Evolutionary conservation across 2,888 invertebrate genomes (phyloP), one percentile per base, ranked within the genome.

Genomic region (Nomada lathburiana): DNA sequence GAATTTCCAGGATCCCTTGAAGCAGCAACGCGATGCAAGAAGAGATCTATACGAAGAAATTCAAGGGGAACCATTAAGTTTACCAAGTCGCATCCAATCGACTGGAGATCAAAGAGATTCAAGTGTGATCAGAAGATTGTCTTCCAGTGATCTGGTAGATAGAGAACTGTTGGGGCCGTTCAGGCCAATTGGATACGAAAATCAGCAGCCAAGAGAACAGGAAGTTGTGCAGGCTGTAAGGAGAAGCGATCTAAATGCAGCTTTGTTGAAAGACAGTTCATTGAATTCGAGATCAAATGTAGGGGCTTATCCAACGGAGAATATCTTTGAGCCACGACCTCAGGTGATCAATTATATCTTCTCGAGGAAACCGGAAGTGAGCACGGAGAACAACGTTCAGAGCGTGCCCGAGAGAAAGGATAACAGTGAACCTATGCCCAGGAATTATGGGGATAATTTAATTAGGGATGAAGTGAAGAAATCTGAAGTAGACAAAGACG

Each of bases 261-360:
- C 26, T 11, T 47, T 50, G 13, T 2, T n/a, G 53, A 74, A n/a
- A 16, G 53, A 53, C 11, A 1, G n/a, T 52, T 23, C 29, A 7
- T 47, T 0, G 26, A 55, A 60, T 52, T n/a, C 44, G 1, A 47
- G 52, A 20, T 20, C 77, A 10, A 62, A 52, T 0, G 5, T 57
- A 13, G 60, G 75, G 13, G 13, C 63, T 55, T 76, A 73, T 36
- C 82, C 82, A 4, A 10, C 74, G 63, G 91, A 92, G 59, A 86
- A 91, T 23, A 90, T 91, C n/a, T 91, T 89, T 16, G 86, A 86
- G 20, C 90, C 92, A 9, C 84, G 91, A 11, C 90, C 91, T 13
- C 91, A 90, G 71, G 70, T 90, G 10, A 90, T 90, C n/a, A 90
- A 87, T 44, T 91, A 91, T 11, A 77, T 87, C 0, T 90, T 91